These are phyloP conservation scores for Ctenochaetus hawaiiensis DNA, from an alignment of 2,797 vertebrate genomes.

Conservation along the genomic window DNA sequence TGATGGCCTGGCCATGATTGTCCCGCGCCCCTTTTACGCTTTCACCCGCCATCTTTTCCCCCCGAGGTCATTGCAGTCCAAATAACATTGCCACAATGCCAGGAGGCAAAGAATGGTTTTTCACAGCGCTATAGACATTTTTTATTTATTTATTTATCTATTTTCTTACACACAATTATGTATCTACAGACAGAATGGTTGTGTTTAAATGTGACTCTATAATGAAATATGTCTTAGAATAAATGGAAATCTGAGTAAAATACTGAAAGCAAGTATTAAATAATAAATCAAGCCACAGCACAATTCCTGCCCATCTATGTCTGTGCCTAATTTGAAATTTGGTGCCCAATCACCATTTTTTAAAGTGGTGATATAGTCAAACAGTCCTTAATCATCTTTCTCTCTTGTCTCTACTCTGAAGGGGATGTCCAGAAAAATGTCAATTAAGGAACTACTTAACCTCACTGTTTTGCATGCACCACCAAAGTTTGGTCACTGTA, in stretches of 20 bases:
- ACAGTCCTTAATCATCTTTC: conserved; percentile 10
- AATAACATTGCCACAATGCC: conserved; percentile 38
- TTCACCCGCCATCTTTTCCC: conserved; percentile 38
- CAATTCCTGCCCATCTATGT: conserved; percentile 19
- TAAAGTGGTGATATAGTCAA: conserved; percentile 8
- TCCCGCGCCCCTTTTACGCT: conserved; percentile 42
- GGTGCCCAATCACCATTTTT: conserved; percentile 11
- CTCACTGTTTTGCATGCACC: conserved; percentile 14
- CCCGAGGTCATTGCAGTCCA: conserved; percentile 54
- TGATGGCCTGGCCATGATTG: conserved; percentile 76
- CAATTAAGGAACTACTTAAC: conserved; percentile 7
- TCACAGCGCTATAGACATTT: conserved; percentile 1
- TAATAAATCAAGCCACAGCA: conserved; percentile 23
- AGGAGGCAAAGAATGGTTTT: conserved; percentile 38
- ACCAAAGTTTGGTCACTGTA: conserved; percentile 26
- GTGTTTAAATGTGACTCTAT: conserved; percentile 1
- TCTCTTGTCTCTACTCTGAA: background rate
- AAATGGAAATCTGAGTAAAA: conserved; percentile 22
- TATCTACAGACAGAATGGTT: background rate
- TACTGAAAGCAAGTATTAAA: conserved; percentile 21
- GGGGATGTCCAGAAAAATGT: conserved; percentile 2
- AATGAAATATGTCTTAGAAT: conserved; percentile 15
- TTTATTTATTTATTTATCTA: background rate
- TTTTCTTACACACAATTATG: background rate
- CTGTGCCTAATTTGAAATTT: conserved; percentile 11